Percentiles rank a stretch among this genome's conserved stretches.
Evolutionary conservation across 2,888 invertebrate species (phyloP).

Genomic region (Acrobeloides nanus): DNA sequence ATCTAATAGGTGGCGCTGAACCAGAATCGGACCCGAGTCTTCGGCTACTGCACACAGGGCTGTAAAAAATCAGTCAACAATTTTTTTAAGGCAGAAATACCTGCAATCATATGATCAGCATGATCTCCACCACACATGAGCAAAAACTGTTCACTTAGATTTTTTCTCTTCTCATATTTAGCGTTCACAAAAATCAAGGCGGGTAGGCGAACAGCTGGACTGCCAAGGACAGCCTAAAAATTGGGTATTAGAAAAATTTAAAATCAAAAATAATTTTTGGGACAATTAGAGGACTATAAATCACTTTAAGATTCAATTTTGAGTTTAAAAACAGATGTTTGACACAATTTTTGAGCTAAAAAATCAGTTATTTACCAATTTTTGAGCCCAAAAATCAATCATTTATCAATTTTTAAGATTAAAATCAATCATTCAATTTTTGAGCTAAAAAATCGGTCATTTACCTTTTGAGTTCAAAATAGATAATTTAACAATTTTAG

Average conservation of each 20-base stretch:
- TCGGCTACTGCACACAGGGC: constrained; percentile 35
- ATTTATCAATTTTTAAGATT: too few species aligned
- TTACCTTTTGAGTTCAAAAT: too few species aligned
- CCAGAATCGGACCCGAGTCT: constrained; percentile 61
- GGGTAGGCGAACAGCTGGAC: constrained; percentile 71
- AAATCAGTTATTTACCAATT: too few species aligned
- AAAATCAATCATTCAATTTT: too few species aligned
- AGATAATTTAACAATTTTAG: not conserved
- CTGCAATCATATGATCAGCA: constrained; percentile 71
- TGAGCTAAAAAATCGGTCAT: too few species aligned
- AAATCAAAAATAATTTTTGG: not conserved
- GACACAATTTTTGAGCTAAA: too few species aligned
- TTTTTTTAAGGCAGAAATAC: too few species aligned
- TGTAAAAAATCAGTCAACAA: too few species aligned
- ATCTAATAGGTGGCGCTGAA: constrained; percentile 77
- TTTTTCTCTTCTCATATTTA: constrained; percentile 71
- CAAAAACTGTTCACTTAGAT: constrained; percentile 73
- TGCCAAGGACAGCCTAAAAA: constrained; percentile 66
- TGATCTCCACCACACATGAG: constrained; percentile 66
- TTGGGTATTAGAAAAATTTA: constrained; percentile 7
- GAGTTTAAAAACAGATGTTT: not conserved
- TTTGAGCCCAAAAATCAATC: too few species aligned
- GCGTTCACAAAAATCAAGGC: constrained; percentile 72
- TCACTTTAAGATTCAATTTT: not conserved
- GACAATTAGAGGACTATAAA: not conserved